Evolutionary conservation across 2,113 vertebrate species (phyloP), one percentile per base, ranked within the genome.

Genomic region (Pleuronectes platessa): DNA sequence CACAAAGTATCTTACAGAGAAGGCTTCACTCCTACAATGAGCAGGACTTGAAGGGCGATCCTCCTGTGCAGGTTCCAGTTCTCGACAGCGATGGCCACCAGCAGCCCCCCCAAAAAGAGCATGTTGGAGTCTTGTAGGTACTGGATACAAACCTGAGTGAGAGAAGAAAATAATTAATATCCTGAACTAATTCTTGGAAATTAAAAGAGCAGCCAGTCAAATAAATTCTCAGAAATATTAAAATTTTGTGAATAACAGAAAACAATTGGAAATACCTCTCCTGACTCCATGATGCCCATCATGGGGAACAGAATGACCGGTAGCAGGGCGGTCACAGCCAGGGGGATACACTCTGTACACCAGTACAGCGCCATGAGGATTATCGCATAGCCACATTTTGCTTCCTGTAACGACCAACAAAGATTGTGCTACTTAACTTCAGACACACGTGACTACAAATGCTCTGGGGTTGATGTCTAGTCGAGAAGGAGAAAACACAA

Each of bases 341-440:
- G 82, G 0, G 96, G 97, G 40, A 98, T 84, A 2, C 95, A 95
- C 88, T 98, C 97, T 0, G 94, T 96, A 76, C 97, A 97, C 96
- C 97, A 98, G 61, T 89, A 94, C 56, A 96, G 68, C 0, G 97
- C 96, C 96, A 97, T 98, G 64, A 98, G 5, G 61, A 97, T 95
- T 84, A 98, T 96, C 10, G 83, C 42, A 0, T 86, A 98, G 26
- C 89, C 96, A 5, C 97, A 97, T 45, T 66, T 64, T 6, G 95
- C 94, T 81, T 96, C 90, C 97, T 98, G 91, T 2, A 71, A 80
- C 35, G 12, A 31, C 31, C 31, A 31, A 31, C 31, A 31, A 31
- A n/a, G 13, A 55, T 31, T 37, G 1, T 14, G 21, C 18, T 35
- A 27, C 5, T 53, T 20, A 35, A 2, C 45, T 17, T 51, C 55